Evolutionary conservation across 2,113 vertebrate species (phyloP).

Genomic region (Harpagus bidentatus): DNA sequence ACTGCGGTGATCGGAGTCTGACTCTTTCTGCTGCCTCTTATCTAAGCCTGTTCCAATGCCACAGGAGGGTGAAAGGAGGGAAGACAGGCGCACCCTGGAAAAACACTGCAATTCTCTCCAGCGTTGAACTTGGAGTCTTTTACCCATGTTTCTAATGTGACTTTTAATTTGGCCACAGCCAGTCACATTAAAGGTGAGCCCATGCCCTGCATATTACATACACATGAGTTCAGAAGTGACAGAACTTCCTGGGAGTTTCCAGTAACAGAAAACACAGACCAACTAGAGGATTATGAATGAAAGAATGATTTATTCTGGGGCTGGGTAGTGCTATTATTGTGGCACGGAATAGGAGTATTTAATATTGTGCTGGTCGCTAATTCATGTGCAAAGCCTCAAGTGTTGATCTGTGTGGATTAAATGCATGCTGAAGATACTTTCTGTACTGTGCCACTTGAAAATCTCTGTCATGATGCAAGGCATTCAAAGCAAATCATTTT

Average conservation of each 20-base stretch:
- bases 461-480: not conserved
- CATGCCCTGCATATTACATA: not conserved
- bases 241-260: not conserved
- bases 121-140: not conserved
- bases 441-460: not conserved
- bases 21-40: not conserved
- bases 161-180: not conserved
- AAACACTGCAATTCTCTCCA: not conserved
- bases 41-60: not conserved
- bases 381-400: not conserved
- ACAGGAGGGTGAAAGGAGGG: not conserved
- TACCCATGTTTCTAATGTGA: not conserved
- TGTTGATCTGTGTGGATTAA: not conserved
- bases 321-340: not conserved
- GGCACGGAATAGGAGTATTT: not conserved
- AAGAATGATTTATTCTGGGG: not conserved
- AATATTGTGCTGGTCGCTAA: not conserved
- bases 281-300: not conserved
- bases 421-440: not conserved
- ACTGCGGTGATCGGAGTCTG: not conserved
- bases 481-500: conserved; percentile 46
- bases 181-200: not conserved
- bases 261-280: not conserved
- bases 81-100: not conserved
- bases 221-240: not conserved